phyloP scores from a whole-genome alignment of 2,113 vertebrate species.

The Hippocampus barbouri region DNA sequence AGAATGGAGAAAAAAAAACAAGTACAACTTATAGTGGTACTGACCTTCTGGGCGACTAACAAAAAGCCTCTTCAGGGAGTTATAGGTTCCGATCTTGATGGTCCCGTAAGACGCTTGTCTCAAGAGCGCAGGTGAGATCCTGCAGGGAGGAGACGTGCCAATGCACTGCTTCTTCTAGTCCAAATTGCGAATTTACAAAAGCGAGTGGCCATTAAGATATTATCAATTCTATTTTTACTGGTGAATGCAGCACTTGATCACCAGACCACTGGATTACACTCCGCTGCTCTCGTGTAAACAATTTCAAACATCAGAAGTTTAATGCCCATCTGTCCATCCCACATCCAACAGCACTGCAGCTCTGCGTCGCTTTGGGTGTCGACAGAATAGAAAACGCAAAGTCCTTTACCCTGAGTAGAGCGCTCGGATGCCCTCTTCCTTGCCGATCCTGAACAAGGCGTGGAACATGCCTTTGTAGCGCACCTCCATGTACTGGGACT shows the following conservation, averaged over 20 bases:
- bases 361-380: background rate
- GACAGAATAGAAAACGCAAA: background rate
- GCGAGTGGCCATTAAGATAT: too few relatives aligned
- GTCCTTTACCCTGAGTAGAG: slow-evolving; percentile 85
- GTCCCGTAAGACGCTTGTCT: slow-evolving; percentile 95
- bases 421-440: slow-evolving; percentile 86
- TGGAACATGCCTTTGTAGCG: slow-evolving; percentile 95
- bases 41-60: slow-evolving; percentile 88
- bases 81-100: slow-evolving; percentile 97
- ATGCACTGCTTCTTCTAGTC: too few relatives aligned
- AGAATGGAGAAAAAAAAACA: background rate
- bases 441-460: slow-evolving; percentile 85
- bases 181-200: too few relatives aligned
- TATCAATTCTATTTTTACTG: too few relatives aligned
- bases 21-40: background rate
- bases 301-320: too few relatives aligned
- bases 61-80: slow-evolving; percentile 90
- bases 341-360: too few relatives aligned
- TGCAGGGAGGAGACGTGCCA: slow-evolving; percentile 37
- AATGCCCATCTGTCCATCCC: background rate
- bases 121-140: slow-evolving; percentile 89
- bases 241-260: too few relatives aligned
- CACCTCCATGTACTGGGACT: slow-evolving; percentile 88
- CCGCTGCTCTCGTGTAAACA: too few relatives aligned
- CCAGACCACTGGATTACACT: too few relatives aligned